Base-by-base conservation (phyloP, 2,113 vertebrate species). In the Ophiodon elongatus region DNA sequence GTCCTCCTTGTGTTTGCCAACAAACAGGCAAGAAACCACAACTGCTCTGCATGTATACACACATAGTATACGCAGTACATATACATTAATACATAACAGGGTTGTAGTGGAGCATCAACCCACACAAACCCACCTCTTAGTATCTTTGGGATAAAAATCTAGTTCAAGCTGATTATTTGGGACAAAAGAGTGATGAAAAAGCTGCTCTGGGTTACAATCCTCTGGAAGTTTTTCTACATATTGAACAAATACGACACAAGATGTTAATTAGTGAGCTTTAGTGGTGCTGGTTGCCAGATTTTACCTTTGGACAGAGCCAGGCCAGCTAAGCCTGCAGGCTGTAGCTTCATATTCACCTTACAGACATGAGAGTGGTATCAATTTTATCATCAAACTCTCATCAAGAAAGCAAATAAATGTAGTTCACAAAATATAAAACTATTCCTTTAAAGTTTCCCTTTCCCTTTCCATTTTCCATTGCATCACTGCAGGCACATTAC, bases 1-100 rank as follows among this genome's bases (percentile, higher is more conserved):
- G 98, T 98, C 59, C 96, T 99, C 25, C 98, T 99, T 0, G 97
- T 99, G 85, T 99, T 99, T 4, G 98, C 97, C 68, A 99, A 99
- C 91, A 99, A 99, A 92, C 98, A 99, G 98, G 98, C 95, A 83
- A 89, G 90, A 76, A 29, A 57, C 9, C 1, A 10, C n/a, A 37
- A 56, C 45, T 41, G 7, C 37, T 76, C 29, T 63, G 19, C 45
- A 73, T 57, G 29, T 27, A 39, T 4, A 64, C 8, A 70, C 35
- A 47, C 35, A 47, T 47, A 29, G 19, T 17, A 37, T 33, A n/a
- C 35, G 39, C 54, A 14, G 6, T 9, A 23, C 37, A 39, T 3
- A 35, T 43, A 10, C 17, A 43, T 67, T 4, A 37, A 64, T 50
- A 15, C 14, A 41, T 5, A 59, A 39, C 2, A 19, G 73, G 27